A percentile compares a stretch with the other conserved stretches of the same genome.
Evolutionary conservation across 2,113 vertebrate genomes (phyloP).

Genomic region (Colinus virginianus): DNA sequence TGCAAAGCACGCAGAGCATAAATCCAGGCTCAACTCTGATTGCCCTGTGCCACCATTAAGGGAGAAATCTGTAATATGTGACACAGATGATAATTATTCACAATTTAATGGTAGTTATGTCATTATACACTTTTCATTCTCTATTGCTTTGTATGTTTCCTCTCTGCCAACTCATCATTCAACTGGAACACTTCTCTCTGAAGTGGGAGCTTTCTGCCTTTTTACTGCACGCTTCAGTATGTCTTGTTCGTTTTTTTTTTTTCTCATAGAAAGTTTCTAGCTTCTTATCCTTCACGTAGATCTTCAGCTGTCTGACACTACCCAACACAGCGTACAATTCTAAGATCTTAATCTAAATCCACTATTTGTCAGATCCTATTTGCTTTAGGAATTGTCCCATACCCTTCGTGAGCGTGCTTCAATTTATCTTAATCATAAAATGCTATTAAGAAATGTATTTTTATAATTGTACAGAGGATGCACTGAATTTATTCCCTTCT

Average conservation of each 20-base stretch:
- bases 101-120: background rate
- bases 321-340: fast-evolving
- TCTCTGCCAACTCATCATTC: background rate
- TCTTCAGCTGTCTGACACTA: background rate
- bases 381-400: background rate
- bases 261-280: background rate
- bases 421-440: background rate
- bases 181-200: fast-evolving
- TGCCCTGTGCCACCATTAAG: background rate
- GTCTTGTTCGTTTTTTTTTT: background rate
- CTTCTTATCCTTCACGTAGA: background rate
- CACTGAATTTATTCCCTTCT: background rate
- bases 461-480: background rate
- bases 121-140: too few relatives aligned
- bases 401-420: background rate
- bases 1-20: fast-evolving
- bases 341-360: background rate
- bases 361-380: background rate
- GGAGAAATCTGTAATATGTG: background rate
- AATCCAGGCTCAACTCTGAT: fast-evolving
- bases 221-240: background rate
- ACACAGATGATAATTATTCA: background rate
- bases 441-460: background rate
- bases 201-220: background rate
- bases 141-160: background rate